These are phyloP conservation scores for Oscheius sp. DNA, from an alignment of 2,888 invertebrate species.

Conservation along the genomic window DNA sequence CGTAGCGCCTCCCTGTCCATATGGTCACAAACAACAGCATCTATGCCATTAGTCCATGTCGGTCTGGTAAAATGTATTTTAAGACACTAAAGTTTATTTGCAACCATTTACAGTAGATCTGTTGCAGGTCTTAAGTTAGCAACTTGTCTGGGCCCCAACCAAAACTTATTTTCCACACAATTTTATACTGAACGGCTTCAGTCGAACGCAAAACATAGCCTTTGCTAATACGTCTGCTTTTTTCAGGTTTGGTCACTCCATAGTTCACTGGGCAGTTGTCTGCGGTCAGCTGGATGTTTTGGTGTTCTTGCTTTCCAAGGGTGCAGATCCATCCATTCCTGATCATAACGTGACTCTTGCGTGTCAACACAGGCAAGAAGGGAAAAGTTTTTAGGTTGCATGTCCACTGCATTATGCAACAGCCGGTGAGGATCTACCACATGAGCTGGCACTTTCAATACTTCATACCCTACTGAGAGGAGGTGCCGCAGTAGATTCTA, in stretches of 20 bases:
- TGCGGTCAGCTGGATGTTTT: constrained; percentile 66
- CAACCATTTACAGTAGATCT: too few species aligned
- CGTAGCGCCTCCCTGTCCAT: too few species aligned
- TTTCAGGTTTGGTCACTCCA: constrained; percentile 85
- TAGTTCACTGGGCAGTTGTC: constrained; percentile 96
- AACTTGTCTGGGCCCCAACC: too few species aligned
- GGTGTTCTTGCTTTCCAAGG: constrained; percentile 52
- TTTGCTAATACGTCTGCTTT: not conserved
- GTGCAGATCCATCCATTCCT: constrained; percentile 53
- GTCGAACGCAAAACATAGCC: too few species aligned
- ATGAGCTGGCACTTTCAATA: constrained; percentile 55
- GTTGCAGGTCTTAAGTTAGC: too few species aligned
- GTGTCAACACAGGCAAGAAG: not conserved
- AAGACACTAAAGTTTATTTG: too few species aligned
- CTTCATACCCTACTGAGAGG: constrained; percentile 61
- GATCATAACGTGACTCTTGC: constrained; percentile 47
- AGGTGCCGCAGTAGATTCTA: constrained; percentile 85
- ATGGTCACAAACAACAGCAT: too few species aligned
- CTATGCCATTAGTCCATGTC: too few species aligned
- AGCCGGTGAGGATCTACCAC: constrained; percentile 79
- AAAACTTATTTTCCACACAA: too few species aligned
- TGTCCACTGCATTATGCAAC: constrained; percentile 97
- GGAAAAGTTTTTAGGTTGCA: constrained; percentile 82
- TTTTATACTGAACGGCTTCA: too few species aligned
- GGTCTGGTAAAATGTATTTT: too few species aligned